Base-by-base conservation (phyloP, 2,113 vertebrate species). In the Equus quagga region DNA sequence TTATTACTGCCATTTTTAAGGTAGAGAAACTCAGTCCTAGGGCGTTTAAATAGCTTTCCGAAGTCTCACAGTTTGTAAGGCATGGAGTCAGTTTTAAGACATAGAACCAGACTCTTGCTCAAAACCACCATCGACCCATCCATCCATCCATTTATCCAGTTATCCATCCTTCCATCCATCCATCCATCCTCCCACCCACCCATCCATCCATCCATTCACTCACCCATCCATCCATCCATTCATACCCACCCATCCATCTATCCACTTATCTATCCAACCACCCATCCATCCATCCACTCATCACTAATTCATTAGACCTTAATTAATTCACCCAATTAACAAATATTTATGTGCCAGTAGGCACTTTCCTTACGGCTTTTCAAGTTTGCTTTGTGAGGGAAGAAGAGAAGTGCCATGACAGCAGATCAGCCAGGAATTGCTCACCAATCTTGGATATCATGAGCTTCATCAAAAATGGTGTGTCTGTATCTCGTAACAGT, bases 401-500 rank as follows among this genome's bases (percentile, higher is more conserved):
- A 69, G 56, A 7, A 65, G 23, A 76, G 31, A 24, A 4, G 6
- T 13, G 33, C 23, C 11, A 19, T 0, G 5, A 19, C 5, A 31
- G 36, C 33, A 6, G 51, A n/a, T 24, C 10, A 11, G 2, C 31
- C 33, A 67, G 65, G 60, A 90, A 33, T 24, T 28, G 3, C 21
- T 76, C 15, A 33, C 3, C 3, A 2, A 8, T 46, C 83, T 6
- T 65, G 18, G 17, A 24, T 41, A 51, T 0, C n/a, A 14, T 0
- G 23, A 46, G 11, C 60, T 91, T 90, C 65, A 23, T 33, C n/a
- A 5, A 49, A 41, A 65, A 70, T 14, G 2, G 10, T 6, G 4
- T 26, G 18, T 36, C 46, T 89, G 26, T 8, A 5, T 54, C 58
- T 76, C 49, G 41, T 83, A n/a, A 69, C 4, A 33, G n/a, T 2